Evolutionary conservation across 2,113 vertebrate species (phyloP).

Genomic region (Cisticola juncidis): DNA sequence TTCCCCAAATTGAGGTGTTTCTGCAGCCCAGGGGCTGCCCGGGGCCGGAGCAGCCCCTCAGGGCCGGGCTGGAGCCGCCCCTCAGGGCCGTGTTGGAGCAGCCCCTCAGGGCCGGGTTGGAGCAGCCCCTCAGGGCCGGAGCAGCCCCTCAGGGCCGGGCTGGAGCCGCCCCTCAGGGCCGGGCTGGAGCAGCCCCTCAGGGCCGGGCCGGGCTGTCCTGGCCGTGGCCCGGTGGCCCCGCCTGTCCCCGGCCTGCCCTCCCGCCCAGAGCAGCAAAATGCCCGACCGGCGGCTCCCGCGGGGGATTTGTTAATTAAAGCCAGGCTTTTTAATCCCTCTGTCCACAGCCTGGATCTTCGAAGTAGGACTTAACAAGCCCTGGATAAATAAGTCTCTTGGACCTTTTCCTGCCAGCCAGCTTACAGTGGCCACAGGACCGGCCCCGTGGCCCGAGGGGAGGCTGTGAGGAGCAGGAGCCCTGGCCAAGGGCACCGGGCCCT

Average conservation of each 20-base stretch:
- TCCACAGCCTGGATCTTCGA: not conserved
- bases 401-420: constrained; percentile 45
- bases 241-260: not conserved
- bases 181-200: not conserved
- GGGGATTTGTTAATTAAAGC: constrained; percentile 62
- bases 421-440: rapidly evolving
- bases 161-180: not conserved
- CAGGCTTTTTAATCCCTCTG: constrained; percentile 42
- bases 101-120: not conserved
- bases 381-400: constrained; percentile 1
- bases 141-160: too few species aligned
- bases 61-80: too few species aligned
- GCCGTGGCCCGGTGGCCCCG: not conserved
- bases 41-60: not conserved
- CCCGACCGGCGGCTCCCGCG: not conserved
- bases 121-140: not conserved
- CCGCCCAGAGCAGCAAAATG: not conserved
- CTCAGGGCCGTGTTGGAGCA: too few species aligned
- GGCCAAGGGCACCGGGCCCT: not conserved
- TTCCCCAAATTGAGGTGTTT: rapidly evolving
- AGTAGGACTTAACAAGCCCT: constrained; percentile 17
- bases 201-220: not conserved
- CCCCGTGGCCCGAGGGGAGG: not conserved
- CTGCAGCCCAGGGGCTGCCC: not conserved
- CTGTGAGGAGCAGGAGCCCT: not conserved